A percentile compares a stretch with the other conserved stretches of the same genome.
Conservation (phyloP, 2,888 invertebrate genomes). For the Drosophila nr. perissopoda region DNA sequence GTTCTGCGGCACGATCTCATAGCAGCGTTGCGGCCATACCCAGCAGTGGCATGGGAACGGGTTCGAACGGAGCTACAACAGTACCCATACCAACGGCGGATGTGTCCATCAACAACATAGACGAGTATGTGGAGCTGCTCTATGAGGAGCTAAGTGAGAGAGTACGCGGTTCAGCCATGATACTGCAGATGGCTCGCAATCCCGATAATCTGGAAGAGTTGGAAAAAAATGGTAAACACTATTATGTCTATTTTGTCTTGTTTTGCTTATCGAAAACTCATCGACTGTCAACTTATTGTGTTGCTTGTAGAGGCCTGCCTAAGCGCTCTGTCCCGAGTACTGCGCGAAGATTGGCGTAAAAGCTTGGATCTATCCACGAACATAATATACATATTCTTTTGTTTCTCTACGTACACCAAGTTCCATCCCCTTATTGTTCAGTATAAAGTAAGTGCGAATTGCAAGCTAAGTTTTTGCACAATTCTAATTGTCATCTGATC, state of each 20-base stretch:
- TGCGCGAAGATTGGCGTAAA: conserved; percentile 98
- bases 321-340: conserved; percentile 96
- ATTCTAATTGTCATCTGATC: not conserved
- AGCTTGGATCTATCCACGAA: conserved; percentile 98
- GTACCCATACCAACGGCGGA: conserved; percentile 86
- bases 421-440: conserved; percentile 98
- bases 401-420: conserved; percentile 97
- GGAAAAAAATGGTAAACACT: conserved; percentile 92
- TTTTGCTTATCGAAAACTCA: not conserved
- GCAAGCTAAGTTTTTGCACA: not conserved
- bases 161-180: conserved; percentile 95
- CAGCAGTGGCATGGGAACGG: conserved; percentile 30
- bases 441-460: conserved; percentile 90
- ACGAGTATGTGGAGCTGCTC: conserved; percentile 97
- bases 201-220: conserved; percentile 97
- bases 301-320: conserved; percentile 93
- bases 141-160: conserved; percentile 98
- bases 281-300: not conserved
- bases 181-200: conserved; percentile 95
- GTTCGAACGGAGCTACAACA: conserved; percentile 71
- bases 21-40: conserved; percentile 56
- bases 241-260: not conserved
- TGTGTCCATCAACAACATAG: conserved; percentile 92
- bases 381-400: conserved; percentile 98
- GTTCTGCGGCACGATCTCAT: conserved; percentile 68